Evolutionary conservation across 2,797 vertebrate genomes (phyloP).

Genomic region (Rallus crepitans): DNA sequence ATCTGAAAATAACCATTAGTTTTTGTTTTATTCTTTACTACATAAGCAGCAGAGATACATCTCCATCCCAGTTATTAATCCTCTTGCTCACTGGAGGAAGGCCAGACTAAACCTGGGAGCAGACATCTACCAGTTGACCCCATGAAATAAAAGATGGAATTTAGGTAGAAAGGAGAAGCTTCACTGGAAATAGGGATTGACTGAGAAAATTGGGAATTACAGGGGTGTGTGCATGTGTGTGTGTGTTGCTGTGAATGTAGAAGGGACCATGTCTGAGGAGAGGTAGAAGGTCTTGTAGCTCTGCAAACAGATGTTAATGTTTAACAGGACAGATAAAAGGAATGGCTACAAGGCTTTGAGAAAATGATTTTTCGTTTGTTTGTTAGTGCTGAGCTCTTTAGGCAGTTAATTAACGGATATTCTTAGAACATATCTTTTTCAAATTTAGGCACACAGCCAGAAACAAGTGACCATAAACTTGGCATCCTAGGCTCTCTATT

Average conservation of each 20-base stretch:
- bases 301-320: not conserved
- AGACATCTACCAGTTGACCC: not conserved
- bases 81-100: not conserved
- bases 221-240: too few species aligned
- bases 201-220: not conserved
- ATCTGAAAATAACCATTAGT: conserved; percentile 31
- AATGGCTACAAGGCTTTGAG: not conserved
- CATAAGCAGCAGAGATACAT: conserved; percentile 19
- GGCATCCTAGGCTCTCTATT: not conserved
- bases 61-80: conserved; percentile 6
- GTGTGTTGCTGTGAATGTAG: rapidly evolving
- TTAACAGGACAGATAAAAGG: not conserved
- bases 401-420: conserved; percentile 24
- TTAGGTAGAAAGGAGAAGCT: not conserved
- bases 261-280: rapidly evolving
- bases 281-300: not conserved
- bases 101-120: not conserved
- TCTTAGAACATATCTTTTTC: not conserved
- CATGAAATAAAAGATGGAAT: not conserved
- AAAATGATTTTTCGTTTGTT: not conserved
- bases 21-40: not conserved
- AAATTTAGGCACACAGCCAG: not conserved
- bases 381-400: conserved; percentile 14
- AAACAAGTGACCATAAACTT: not conserved
- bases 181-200: not conserved